phyloP scores from a whole-genome alignment of 35 echinoderm and acorn worm species.

The Apostichopus parvimensis region DNA sequence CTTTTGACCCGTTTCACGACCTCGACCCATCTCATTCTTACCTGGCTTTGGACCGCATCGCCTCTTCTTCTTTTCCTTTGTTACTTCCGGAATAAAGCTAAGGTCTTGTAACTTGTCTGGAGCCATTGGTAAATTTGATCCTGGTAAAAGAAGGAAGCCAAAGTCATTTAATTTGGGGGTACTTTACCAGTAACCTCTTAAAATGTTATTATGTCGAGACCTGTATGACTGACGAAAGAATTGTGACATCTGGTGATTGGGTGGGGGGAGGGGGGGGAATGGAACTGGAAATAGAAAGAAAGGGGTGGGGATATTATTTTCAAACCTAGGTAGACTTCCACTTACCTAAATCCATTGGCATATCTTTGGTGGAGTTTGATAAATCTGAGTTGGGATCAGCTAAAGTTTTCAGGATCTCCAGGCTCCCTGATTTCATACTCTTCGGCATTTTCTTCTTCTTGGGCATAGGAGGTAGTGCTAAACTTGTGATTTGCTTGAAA shows the following conservation, averaged over 20 bases:
- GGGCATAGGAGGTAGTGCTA: slow-evolving; percentile 68
- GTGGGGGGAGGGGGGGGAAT: too few species aligned
- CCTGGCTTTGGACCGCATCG: slow-evolving; percentile 51
- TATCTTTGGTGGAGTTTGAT: slow-evolving; percentile 59
- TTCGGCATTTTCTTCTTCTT: slow-evolving; percentile 66
- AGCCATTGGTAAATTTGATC: not conserved
- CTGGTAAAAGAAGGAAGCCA: not conserved
- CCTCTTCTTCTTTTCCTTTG: slow-evolving; percentile 53
- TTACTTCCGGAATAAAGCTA: slow-evolving; percentile 43
- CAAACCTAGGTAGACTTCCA: too few species aligned
- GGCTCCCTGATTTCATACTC: slow-evolving; percentile 70
- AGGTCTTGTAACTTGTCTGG: not conserved
- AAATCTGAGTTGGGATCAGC: slow-evolving; percentile 91
- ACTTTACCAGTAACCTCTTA: too few species aligned
- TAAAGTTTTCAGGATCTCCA: slow-evolving; percentile 81
- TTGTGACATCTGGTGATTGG: too few species aligned
- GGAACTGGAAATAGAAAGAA: too few species aligned
- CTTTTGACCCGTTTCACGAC: not conserved
- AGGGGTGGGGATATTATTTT: too few species aligned
- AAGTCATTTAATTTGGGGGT: too few species aligned
- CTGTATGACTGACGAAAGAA: too few species aligned
- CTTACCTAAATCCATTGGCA: not conserved
- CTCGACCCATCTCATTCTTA: not conserved
- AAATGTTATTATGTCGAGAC: too few species aligned
- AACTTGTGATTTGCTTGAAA: slow-evolving; percentile 89